Base-by-base conservation (phyloP, 2,113 vertebrate species). In the Procavia capensis region DNA sequence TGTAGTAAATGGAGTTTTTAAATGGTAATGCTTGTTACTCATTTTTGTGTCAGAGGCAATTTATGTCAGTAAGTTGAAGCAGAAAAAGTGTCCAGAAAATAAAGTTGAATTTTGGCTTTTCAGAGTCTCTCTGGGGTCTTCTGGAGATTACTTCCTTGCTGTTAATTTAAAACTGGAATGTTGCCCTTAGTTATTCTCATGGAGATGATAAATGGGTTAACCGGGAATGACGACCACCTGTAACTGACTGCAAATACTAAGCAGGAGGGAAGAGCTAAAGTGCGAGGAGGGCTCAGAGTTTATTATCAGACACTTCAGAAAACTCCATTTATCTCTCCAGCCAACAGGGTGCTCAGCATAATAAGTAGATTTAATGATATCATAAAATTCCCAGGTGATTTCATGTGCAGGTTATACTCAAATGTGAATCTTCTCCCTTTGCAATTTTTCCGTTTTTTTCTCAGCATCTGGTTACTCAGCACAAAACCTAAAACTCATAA, bases 91-190 rank as follows among this genome's bases (percentile, higher is more conserved):
- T 34, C 86, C 34, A 57, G n/a, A 78, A 95, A 78, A 83, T 96
- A 70, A 97, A 89, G 80, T 39, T 85, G 59, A 75, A 13, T 74
- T 96, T 93, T 93, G 31, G 19, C 29, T 90, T 86, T 93, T 74
- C 25, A 72, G 70, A 74, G 10, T 83, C 41, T 95, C 63, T 91
- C 34, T 76, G 45, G 85, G n/a, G 39, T 63, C 63, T 88, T 92
- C 25, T 74, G 39, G 74, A 85, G 88, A 81, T 92, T 80, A 47
- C 20, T 85, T 83, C 13, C 50, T 41, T 6, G 36, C 57, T 80
- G 17, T 90, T 94, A 88, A 29, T 64, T 95, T 88, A 41, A 83
- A 91, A 94, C 82, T 54, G 7, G 57, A 80, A 59, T 54, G 22
- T 2, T 86, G 83, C 64, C 54, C 20, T 88, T 76, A 94, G 57